Conservation (phyloP, 2,888 invertebrate genomes). For the Plagiodera versicolora region DNA sequence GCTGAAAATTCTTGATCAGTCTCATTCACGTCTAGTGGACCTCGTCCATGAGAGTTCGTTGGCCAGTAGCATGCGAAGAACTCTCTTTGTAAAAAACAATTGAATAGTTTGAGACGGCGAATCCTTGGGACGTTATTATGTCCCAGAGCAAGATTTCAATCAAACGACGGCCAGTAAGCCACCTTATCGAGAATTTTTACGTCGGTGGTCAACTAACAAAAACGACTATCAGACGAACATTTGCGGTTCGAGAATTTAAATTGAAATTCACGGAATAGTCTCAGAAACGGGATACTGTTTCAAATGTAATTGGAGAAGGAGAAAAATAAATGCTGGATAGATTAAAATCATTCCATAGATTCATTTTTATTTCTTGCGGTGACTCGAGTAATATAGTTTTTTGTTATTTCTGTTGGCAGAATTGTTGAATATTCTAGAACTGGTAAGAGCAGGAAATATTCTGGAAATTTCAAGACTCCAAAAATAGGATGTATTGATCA, state of each 20-base stretch:
- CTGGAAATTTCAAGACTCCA: too few species aligned
- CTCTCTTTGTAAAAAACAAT: not conserved
- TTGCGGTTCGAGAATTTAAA: not conserved
- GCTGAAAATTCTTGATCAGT: too few species aligned
- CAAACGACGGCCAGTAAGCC: conserved; percentile 6
- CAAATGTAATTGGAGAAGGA: not conserved
- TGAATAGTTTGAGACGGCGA: not conserved
- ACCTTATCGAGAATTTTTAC: conserved; percentile 7
- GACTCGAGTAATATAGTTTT: too few species aligned
- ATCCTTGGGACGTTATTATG: too few species aligned
- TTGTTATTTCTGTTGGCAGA: too few species aligned
- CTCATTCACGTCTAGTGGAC: not conserved
- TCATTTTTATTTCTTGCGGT: too few species aligned
- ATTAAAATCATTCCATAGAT: too few species aligned
- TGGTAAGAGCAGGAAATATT: too few species aligned
- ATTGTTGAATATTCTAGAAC: too few species aligned
- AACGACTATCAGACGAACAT: not conserved
- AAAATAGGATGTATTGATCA: too few species aligned
- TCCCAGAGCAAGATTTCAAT: conserved; percentile 6
- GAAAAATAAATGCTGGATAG: not conserved
- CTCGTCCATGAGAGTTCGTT: not conserved
- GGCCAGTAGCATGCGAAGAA: not conserved
- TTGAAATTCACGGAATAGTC: not conserved
- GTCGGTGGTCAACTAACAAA: not conserved
- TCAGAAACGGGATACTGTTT: not conserved